A percentile compares a stretch with the other conserved stretches of the same genome.
These are phyloP conservation scores for Ormyrus thymus DNA, from an alignment of 2,888 invertebrate species.

Conservation along the genomic window DNA sequence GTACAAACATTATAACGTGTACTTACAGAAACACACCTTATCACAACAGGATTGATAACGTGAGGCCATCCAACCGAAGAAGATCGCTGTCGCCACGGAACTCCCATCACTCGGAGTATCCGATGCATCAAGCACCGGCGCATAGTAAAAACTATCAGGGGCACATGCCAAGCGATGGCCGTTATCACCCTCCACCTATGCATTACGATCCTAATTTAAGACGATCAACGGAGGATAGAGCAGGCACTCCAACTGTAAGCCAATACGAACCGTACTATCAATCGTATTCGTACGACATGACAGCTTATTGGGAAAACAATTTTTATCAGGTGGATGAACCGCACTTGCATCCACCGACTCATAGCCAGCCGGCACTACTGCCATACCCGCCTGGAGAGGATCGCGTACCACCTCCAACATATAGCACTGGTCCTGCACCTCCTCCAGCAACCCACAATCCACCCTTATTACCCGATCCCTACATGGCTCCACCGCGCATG, in stretches of 20 bases:
- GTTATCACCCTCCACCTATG: constrained; percentile 66
- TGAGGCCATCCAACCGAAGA: constrained; percentile 67
- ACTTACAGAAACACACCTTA: constrained; percentile 56
- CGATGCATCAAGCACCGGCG: constrained; percentile 39
- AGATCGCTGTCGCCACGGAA: constrained; percentile 71
- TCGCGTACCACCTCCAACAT: constrained; percentile 67
- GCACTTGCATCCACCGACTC: constrained; percentile 67
- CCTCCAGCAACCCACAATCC: constrained; percentile 63
- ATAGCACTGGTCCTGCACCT: constrained; percentile 64
- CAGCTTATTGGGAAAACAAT: background rate
- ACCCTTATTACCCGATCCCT: constrained; percentile 71
- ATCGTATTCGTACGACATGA: background rate
- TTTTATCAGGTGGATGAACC: constrained; percentile 70
- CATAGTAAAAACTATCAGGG: constrained; percentile 69
- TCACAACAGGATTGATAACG: constrained; percentile 67
- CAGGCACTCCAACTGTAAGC: constrained; percentile 83
- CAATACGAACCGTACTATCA: too few species aligned
- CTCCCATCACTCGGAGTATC: constrained; percentile 62
- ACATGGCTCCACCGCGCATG: constrained; percentile 68
- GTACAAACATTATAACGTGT: background rate
- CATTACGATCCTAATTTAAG: constrained; percentile 71
- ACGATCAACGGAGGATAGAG: constrained; percentile 78
- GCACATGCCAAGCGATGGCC: constrained; percentile 66
- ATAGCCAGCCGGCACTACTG: constrained; percentile 67
- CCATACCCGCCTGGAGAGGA: constrained; percentile 73